Percentiles rank a stretch among this genome's conserved stretches.
Evolutionary conservation across 2,888 invertebrate genomes (phyloP).

Genomic region (Tinea pellionella): DNA sequence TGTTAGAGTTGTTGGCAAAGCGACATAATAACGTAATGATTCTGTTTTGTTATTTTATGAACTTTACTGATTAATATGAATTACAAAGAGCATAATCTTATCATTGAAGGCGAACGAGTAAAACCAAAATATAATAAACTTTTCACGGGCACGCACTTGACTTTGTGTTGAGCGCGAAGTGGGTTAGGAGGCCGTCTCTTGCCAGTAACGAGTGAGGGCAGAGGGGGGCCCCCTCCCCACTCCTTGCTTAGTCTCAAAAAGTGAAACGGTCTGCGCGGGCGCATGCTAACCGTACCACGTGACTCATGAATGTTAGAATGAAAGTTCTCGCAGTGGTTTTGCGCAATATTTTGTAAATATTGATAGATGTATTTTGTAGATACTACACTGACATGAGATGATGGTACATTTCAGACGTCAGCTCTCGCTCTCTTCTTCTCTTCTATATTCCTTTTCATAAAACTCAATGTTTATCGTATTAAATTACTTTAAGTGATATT

Average conservation of each 20-base stretch:
- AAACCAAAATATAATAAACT: background rate
- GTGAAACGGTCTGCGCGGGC: conserved; percentile 4
- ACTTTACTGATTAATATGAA: too few relatives aligned
- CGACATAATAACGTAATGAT: too few relatives aligned
- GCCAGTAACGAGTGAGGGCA: background rate
- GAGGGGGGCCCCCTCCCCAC: background rate
- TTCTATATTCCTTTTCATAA: too few relatives aligned
- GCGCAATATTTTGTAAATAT: background rate
- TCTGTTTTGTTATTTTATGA: too few relatives aligned
- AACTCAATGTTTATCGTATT: too few relatives aligned
- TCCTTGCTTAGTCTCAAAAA: background rate
- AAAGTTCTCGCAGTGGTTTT: background rate
- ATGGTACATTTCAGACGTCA: too few relatives aligned
- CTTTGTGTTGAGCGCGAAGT: background rate
- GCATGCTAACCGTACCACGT: conserved; percentile 6
- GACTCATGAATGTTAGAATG: background rate
- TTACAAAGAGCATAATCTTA: too few relatives aligned
- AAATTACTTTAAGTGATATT: too few relatives aligned
- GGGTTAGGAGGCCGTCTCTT: background rate
- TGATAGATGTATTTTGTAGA: background rate
- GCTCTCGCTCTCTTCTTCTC: too few relatives aligned
- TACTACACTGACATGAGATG: too few relatives aligned
- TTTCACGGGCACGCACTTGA: conserved; percentile 6
- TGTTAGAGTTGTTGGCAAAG: too few relatives aligned
- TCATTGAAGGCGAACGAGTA: too few relatives aligned